Evolutionary conservation across 2,888 invertebrate species (phyloP), one percentile per base, ranked within the genome.

Genomic region (Ashinkailepas kermadecensis): DNA sequence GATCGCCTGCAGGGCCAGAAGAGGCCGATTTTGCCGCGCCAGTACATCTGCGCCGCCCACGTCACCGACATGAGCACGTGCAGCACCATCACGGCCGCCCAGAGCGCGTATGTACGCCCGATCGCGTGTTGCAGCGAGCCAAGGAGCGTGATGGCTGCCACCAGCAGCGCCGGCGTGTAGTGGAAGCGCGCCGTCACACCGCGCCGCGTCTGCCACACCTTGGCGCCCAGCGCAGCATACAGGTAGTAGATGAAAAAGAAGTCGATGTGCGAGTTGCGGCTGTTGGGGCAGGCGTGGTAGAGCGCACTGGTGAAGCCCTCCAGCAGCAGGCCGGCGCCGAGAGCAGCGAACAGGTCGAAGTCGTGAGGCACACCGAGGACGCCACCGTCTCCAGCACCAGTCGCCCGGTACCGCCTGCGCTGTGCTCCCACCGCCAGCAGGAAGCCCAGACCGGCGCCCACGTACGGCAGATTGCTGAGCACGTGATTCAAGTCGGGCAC

Each of bases 401-500:
- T 57, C 12, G 57, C 64, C 4, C 8, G 15, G 67, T 74, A 80
- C 25, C 74, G 59, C 15, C 25, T 64, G 57, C 57, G 58, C 54
- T 70, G 81, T 7, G 67, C 85, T 70, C 84, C 84, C 15, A 86
- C 87, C 4, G 88, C 85, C 0, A 86, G 74, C 9, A 88, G 84
- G 84, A 88, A 88, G 9, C 88, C 85, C 9, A 87, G 80, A 0
- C 88, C 88, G 57, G 88, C 85, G 84, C 87, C 82, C 78, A 88
- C 84, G 84, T 88, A 88, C 58, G 88, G 87, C 83, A 88, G 86
- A 84, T 88, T 88, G 83, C 87, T 87, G 86, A 87, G 87, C 82
- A 88, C 86, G 82, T 87, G 88, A 86, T 88, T 88, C 84, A 88
- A 88, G 64, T 87, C 85, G 74, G 86, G 86, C 39, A 88, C 84